Evolutionary conservation across 2,113 vertebrate genomes (phyloP).

Genomic region (Ranitomeya variabilis): DNA sequence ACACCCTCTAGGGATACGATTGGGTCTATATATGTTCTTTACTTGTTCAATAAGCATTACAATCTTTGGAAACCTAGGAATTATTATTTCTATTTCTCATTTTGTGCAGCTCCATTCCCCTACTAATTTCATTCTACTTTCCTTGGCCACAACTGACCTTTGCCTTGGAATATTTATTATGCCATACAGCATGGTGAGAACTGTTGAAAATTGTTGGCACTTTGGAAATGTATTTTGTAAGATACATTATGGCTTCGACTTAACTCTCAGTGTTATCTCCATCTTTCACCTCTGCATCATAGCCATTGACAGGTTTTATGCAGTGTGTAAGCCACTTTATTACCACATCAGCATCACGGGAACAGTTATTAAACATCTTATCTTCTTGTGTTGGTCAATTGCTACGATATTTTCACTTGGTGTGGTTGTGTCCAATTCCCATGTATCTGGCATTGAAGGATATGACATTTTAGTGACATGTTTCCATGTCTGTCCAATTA

Average conservation of each 20-base stretch:
- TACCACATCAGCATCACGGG: constrained; percentile 62
- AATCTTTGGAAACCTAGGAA: constrained; percentile 64
- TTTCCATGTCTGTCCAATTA: constrained; percentile 60
- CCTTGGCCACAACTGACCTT: constrained; percentile 66
- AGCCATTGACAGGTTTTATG: constrained; percentile 66
- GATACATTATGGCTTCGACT: constrained; percentile 67
- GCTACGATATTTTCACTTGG: constrained; percentile 63
- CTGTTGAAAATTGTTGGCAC: constrained; percentile 70
- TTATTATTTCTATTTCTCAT: constrained; percentile 66
- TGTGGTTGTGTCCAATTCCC: constrained; percentile 65
- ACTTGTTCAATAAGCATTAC: constrained; percentile 64
- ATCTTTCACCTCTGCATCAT: constrained; percentile 70
- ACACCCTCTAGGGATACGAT: background rate
- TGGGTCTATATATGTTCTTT: constrained; percentile 61
- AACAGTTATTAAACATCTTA: background rate
- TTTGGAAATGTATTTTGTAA: constrained; percentile 69
- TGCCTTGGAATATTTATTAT: constrained; percentile 68
- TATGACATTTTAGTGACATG: constrained; percentile 64
- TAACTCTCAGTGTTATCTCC: constrained; percentile 69
- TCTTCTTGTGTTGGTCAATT: constrained; percentile 61
- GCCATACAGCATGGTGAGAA: constrained; percentile 69
- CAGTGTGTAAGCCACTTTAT: constrained; percentile 66
- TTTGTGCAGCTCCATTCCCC: constrained; percentile 72
- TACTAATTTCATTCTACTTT: constrained; percentile 69
- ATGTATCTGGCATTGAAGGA: constrained; percentile 63